These are phyloP conservation scores for Holcopasites calliopsidis DNA, from an alignment of 1,140 invertebrate genomes.

Conservation along the genomic window DNA sequence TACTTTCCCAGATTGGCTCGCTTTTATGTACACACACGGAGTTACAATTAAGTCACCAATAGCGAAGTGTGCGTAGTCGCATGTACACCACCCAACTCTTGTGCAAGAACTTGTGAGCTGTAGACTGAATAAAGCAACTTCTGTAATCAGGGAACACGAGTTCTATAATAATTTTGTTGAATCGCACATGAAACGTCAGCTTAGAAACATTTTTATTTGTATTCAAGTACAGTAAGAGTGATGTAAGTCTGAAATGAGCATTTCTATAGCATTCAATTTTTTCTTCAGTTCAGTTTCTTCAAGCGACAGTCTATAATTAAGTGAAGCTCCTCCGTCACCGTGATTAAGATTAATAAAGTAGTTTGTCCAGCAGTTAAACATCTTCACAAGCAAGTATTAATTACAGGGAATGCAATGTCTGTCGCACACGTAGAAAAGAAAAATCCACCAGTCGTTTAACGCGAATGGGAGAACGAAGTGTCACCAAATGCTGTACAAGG, in stretches of 20 bases:
- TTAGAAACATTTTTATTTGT: neutral
- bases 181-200: neutral
- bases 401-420: neutral
- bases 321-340: neutral
- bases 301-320: too few relatives aligned
- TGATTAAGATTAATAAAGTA: conserved; percentile 50
- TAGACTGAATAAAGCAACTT: neutral
- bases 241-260: too few relatives aligned
- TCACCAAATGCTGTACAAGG: neutral
- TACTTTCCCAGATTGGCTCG: conserved; percentile 59
- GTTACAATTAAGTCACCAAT: conserved; percentile 63
- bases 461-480: neutral
- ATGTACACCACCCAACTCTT: neutral
- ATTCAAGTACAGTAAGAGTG: too few relatives aligned
- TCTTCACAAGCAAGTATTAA: conserved; percentile 20
- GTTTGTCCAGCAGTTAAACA: conserved; percentile 32
- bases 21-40: conserved; percentile 51
- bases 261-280: too few relatives aligned
- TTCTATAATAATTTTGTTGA: too few relatives aligned
- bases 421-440: neutral
- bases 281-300: too few relatives aligned
- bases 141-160: neutral
- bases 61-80: conserved; percentile 33
- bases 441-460: neutral
- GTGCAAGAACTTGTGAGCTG: conserved; percentile 15